Evolutionary conservation across 37 sponge, comb jelly and placozoan species (phyloP).

Genomic region (Ephydatia muelleri): DNA sequence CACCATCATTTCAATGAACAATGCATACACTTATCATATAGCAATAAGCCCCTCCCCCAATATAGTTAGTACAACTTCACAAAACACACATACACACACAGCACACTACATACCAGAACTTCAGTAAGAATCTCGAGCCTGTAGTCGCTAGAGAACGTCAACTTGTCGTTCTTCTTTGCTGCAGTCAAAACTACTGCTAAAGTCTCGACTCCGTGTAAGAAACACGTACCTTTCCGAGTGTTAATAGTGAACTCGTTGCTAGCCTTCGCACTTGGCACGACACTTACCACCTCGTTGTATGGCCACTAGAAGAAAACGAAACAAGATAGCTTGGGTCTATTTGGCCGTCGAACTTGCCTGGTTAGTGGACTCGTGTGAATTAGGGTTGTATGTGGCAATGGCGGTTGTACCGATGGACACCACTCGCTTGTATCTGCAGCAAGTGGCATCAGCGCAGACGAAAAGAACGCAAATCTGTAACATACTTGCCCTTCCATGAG

Average conservation of each 20-base stretch:
- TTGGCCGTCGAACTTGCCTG: slow-evolving; percentile 78
- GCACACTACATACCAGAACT: slow-evolving; percentile 50
- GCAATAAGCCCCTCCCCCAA: no score
- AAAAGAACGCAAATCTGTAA: not conserved
- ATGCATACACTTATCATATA: no score
- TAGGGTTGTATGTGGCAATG: slow-evolving; percentile 92
- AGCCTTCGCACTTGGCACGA: slow-evolving; percentile 86
- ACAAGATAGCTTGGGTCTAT: not conserved
- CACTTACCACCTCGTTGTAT: slow-evolving; percentile 89
- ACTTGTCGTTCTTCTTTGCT: slow-evolving; percentile 63
- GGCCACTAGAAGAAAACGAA: slow-evolving; percentile 73
- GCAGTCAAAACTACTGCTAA: not conserved
- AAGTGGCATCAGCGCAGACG: slow-evolving; percentile 5
- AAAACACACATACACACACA: not conserved
- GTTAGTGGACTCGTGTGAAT: slow-evolving; percentile 85
- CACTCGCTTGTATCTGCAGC: slow-evolving; percentile 87
- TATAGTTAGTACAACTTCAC: no score
- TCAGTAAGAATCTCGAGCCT: slow-evolving; percentile 91
- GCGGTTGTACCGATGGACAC: slow-evolving; percentile 85
- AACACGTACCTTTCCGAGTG: slow-evolving; percentile 80
- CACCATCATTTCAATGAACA: not conserved
- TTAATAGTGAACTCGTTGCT: slow-evolving; percentile 92
- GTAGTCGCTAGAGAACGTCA: slow-evolving; percentile 95
- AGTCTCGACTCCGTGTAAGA: not conserved
- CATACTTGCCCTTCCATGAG: slow-evolving; percentile 95